Conservation (phyloP, 2,113 vertebrate species). For the Lophura nycthemera region DNA sequence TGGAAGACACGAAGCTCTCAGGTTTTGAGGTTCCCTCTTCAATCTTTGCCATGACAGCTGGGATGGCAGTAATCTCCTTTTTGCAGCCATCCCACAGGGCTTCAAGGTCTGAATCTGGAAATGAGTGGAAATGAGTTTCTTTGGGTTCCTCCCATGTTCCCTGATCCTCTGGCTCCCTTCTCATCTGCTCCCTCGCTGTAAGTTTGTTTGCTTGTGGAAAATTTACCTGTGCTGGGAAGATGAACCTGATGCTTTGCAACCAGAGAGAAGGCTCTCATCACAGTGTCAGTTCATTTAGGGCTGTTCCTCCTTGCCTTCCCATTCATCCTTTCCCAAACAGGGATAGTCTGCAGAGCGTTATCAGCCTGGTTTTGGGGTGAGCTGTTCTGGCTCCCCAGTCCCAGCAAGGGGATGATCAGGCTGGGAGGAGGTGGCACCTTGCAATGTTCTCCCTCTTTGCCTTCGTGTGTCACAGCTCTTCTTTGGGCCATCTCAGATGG, state of each 20-base stretch:
- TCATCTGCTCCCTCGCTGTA: background rate
- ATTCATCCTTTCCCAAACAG: background rate
- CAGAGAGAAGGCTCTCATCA: background rate
- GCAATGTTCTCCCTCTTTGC: background rate
- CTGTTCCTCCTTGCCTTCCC: background rate
- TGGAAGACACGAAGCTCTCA: fast-evolving
- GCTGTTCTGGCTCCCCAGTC: fast-evolving
- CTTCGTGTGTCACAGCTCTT: background rate
- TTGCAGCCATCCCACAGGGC: background rate
- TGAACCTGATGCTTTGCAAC: background rate
- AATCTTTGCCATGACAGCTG: background rate
- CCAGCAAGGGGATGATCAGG: background rate
- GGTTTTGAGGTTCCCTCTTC: background rate
- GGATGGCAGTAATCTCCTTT: background rate
- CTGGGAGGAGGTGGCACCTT: fast-evolving
- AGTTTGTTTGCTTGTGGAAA: background rate
- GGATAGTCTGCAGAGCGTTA: background rate
- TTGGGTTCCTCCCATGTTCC: background rate
- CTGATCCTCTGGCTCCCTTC: background rate
- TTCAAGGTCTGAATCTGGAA: background rate
- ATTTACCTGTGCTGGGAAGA: background rate
- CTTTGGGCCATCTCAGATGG: fast-evolving
- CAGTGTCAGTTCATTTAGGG: background rate
- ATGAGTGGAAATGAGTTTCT: background rate
- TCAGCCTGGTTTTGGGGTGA: background rate